Evolutionary conservation across 2,888 invertebrate species (phyloP), one percentile per base, ranked within the genome.

Genomic region (Chalcosyrphus nemorum): DNA sequence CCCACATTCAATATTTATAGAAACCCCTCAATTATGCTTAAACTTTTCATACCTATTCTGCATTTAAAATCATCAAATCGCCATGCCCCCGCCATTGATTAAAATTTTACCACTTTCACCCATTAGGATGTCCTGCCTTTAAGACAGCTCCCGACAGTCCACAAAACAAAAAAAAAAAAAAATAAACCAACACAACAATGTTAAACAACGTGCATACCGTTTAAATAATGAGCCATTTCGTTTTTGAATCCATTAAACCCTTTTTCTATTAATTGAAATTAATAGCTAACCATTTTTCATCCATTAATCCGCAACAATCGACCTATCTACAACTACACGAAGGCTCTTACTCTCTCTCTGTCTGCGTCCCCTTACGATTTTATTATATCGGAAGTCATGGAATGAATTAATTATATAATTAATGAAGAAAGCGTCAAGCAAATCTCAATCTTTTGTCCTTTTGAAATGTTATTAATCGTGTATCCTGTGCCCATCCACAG

Each of bases 221-320:
- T 68, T 74, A 66, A 74, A 74, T 68, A 75, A 75, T 81, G 75
- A 70, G 70, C 29, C 81, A 56, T 75, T 75, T 57, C 68, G 50
- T 56, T 70, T 81, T 75, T 41, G 45, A 52, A 68, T 74, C 75
- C 63, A 81, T 75, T 81, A 75, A 70, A 81, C 63, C 81, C 81
- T 70, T 75, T 75, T 57, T 65, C 47, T 50, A 66, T 68, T 81
- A 81, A 81, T 81, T 81, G 63, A 81, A 81, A 81, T 81, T 81
- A 75, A 81, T 75, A 74, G 56, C 74, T 54, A 32, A 45, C 41
- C 59, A 63, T 63, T 70, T 57, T 52, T 81, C 75, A 75, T 75
- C 57, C 52, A 81, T 81, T 81, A 74, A 81, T 75, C 56, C 56
- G 17, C 50, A 75, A 70, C 63, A 81, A 81, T 70, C 75, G 70